A percentile compares a stretch with the other conserved stretches of the same genome.
Conservation (phyloP, 2,888 invertebrate genomes). For the Apotomis capreana region DNA sequence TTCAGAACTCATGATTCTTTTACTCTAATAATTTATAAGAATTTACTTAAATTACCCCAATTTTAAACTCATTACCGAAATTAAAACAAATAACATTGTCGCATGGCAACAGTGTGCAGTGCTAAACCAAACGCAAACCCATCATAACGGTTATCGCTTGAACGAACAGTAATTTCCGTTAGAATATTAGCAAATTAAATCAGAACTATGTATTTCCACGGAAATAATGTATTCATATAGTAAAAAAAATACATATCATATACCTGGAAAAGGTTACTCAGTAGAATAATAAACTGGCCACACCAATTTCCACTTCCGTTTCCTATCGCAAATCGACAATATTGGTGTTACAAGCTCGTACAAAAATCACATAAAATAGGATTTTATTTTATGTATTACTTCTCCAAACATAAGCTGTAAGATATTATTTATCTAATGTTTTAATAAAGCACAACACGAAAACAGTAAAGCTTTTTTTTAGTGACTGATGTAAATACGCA, state of each 20-base stretch:
- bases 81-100: constrained; percentile 32
- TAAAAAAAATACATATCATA: too few species aligned
- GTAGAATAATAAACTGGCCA: not conserved
- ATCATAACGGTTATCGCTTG: not conserved
- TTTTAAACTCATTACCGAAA: constrained; percentile 43
- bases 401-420: not conserved
- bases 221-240: too few species aligned
- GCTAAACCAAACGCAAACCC: not conserved
- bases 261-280: not conserved
- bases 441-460: too few species aligned
- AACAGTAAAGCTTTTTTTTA: too few species aligned
- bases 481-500: too few species aligned
- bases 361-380: not conserved
- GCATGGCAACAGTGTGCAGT: constrained; percentile 26
- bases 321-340: not conserved
- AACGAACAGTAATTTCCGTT: too few species aligned
- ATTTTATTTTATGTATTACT: not conserved
- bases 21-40: constrained; percentile 33
- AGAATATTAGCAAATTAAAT: too few species aligned
- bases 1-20: constrained; percentile 10
- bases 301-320: constrained; percentile 25
- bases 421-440: too few species aligned
- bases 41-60: constrained; percentile 38
- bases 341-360: constrained; percentile 6
- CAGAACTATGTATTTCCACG: too few species aligned